These are phyloP conservation scores for Lamellibrachia columna DNA, from an alignment of 2,888 invertebrate species.

Conservation along the genomic window DNA sequence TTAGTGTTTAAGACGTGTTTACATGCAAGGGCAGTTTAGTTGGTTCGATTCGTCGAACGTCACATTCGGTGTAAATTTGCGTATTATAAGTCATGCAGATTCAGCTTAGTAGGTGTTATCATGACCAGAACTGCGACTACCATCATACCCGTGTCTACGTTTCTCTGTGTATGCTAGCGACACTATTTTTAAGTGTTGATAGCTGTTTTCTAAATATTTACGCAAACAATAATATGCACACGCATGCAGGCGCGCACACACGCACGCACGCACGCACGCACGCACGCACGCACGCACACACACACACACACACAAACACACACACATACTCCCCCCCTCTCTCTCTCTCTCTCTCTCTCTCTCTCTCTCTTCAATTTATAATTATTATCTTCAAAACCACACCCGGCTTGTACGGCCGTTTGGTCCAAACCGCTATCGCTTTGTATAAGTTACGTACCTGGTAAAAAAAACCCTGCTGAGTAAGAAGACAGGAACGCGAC, in stretches of 20 bases:
- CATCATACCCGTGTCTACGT: too few species aligned
- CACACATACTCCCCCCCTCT: not conserved
- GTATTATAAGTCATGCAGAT: too few species aligned
- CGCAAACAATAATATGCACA: too few species aligned
- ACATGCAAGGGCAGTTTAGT: not conserved
- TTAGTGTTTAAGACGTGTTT: not conserved
- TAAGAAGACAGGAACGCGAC: not conserved
- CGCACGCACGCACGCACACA: not conserved
- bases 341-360: not conserved
- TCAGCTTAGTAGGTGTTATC: too few species aligned
- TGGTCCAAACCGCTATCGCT: not conserved
- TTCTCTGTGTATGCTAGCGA: too few species aligned
- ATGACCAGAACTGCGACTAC: too few species aligned
- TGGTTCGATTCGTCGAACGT: too few species aligned
- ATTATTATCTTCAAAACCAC: not conserved
- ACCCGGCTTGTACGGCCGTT: not conserved
- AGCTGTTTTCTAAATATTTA: too few species aligned
- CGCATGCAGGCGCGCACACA: too few species aligned
- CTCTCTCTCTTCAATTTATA: not conserved
- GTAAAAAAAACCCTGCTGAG: not conserved
- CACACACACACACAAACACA: not conserved
- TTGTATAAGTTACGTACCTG: not conserved
- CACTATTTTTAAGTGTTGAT: too few species aligned
- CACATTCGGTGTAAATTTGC: too few species aligned
- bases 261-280: not conserved